Evolutionary conservation across 2,888 invertebrate genomes (phyloP).

Genomic region (Nemotelus nigrinus): DNA sequence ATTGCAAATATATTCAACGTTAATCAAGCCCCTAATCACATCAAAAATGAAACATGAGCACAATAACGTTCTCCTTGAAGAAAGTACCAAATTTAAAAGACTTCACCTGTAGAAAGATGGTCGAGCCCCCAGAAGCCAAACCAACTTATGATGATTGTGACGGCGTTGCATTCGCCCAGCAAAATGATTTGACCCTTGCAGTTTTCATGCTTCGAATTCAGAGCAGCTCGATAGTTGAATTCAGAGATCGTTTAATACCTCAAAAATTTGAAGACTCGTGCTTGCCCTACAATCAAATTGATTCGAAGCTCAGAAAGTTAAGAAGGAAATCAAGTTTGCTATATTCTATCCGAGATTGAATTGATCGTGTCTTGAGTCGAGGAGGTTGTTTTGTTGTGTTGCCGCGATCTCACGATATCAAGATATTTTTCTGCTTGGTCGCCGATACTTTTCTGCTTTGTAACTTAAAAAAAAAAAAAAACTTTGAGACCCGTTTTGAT

Average conservation of each 20-base stretch:
- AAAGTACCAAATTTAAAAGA: too few relatives aligned
- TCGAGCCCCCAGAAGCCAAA: too few relatives aligned
- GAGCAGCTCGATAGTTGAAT: too few relatives aligned
- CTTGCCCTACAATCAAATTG: neutral
- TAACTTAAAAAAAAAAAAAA: too few relatives aligned
- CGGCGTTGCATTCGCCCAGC: neutral
- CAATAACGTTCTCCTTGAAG: too few relatives aligned
- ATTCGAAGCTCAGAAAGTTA: neutral
- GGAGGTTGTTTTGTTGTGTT: slow-evolving; percentile 7
- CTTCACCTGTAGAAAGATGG: too few relatives aligned
- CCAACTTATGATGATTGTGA: neutral
- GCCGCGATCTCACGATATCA: neutral
- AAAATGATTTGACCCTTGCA: neutral
- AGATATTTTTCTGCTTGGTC: slow-evolving; percentile 6
- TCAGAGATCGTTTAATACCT: neutral
- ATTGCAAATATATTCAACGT: too few relatives aligned
- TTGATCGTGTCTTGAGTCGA: neutral
- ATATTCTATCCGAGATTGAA: too few relatives aligned
- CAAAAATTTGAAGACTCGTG: neutral
- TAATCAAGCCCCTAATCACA: too few relatives aligned
- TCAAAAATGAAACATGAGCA: too few relatives aligned
- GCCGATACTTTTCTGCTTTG: neutral
- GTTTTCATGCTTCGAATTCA: neutral
- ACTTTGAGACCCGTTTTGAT: neutral
- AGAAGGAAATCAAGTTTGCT: slow-evolving; percentile 18